Evolutionary conservation across 2,113 vertebrate species (phyloP), one percentile per base, ranked within the genome.

Genomic region (Rhinogobius similis): DNA sequence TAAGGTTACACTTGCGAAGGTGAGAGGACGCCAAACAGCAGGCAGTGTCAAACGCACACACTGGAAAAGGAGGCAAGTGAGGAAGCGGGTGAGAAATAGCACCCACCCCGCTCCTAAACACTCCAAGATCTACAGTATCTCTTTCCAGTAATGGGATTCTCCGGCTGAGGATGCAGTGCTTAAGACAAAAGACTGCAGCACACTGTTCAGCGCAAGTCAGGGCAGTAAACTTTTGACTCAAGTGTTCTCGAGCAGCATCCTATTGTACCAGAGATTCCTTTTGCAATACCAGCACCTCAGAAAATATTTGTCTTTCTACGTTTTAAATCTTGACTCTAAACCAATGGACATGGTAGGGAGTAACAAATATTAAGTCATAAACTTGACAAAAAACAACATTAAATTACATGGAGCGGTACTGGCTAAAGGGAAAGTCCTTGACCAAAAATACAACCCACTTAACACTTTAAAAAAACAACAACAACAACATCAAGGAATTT

Each of bases 11-110:
- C 74, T 76, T 77, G 55, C 36, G 76, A 73, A 88, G 75, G 83
- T 72, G 85, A 82, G 72, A 80, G 43, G 76, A 82, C 76, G 82
- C 76, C 71, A 84, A 86, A 82, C 76, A 59, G 79, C 21, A 70
- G 39, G 75, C 66, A 64, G 76, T 66, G 65, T 82, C 74, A 82
- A 70, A 75, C 39, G 39, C 23, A 71, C 58, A 59, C 72, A 78
- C 67, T 61, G 18, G 50, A 12, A 24, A 65, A 81, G 73, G 72
- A 79, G 75, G 73, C 76, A 80, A 77, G 81, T 80, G 59, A 72
- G 70, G 68, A 69, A 83, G 29, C 58, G 18, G 18, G 46, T 21
- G 0, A 75, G 62, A 65, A 24, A 62, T 62, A 23, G 36, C 65
- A 46, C 48, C 11, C 56, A 32, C 24, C 52, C 39, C 41, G 16